phyloP scores from a whole-genome alignment of 1,140 invertebrate species.

The Coenobita brevimanus region DNA sequence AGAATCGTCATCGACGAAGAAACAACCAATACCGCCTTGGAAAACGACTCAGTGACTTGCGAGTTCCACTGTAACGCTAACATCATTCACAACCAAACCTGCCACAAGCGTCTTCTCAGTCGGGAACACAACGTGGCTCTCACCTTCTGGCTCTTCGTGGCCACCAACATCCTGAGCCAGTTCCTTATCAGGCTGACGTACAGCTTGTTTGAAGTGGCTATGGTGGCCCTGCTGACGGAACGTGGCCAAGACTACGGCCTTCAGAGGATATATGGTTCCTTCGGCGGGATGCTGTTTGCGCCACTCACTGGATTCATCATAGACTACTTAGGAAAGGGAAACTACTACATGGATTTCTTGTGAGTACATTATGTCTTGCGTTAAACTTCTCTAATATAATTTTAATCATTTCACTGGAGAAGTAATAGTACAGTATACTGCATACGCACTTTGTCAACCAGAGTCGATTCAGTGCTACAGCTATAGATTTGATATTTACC shows the following conservation, averaged over 20 bases:
- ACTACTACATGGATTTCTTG: constrained; percentile 59
- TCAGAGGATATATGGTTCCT: constrained; percentile 65
- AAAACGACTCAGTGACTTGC: constrained; percentile 30
- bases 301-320: constrained; percentile 63
- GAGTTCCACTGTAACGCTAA: constrained; percentile 61
- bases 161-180: constrained; percentile 40
- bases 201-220: constrained; percentile 61
- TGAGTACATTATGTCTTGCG: no score
- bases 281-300: constrained; percentile 67
- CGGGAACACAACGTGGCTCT: constrained; percentile 45
- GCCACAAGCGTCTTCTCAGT: constrained; percentile 11
- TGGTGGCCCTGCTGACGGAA: constrained; percentile 63
- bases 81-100: constrained; percentile 42
- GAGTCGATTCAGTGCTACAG: no score
- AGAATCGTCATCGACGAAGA: constrained; percentile 34
- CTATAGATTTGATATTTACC: no score
- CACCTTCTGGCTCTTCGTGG: constrained; percentile 65
- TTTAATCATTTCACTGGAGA: no score
- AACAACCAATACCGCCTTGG: background rate
- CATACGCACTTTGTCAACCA: no score
- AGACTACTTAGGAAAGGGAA: constrained; percentile 60
- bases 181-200: constrained; percentile 64
- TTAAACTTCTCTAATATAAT: no score
- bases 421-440: no score
- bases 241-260: constrained; percentile 65